A percentile compares a stretch with the other conserved stretches of the same genome.
These are phyloP conservation scores for Pitta sordida DNA, from an alignment of 2,113 vertebrate species.

Conservation along the genomic window DNA sequence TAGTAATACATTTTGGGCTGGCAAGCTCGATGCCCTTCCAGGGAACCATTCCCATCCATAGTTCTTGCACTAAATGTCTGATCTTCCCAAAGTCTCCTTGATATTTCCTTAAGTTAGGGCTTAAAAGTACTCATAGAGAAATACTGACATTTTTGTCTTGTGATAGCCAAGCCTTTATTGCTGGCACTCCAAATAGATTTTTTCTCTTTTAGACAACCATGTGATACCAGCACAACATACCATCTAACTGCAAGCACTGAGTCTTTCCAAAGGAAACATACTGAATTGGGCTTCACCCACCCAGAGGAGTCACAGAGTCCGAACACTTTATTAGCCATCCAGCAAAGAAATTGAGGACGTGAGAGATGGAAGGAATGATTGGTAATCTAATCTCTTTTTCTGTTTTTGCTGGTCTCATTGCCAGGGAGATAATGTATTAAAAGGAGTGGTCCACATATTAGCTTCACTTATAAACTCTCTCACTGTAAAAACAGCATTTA, in stretches of 20 bases:
- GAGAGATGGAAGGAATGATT: conserved; percentile 36
- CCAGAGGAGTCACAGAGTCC: conserved; percentile 33
- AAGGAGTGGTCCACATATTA: conserved; percentile 30
- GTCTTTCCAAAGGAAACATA: conserved; percentile 44
- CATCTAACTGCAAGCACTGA: not conserved
- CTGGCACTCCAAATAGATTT: conserved; percentile 4
- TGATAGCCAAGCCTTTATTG: conserved; percentile 12
- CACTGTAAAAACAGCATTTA: conserved; percentile 31
- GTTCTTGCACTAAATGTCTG: not conserved
- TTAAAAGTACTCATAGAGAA: not conserved
- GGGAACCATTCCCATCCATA: not conserved
- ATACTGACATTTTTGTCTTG: not conserved
- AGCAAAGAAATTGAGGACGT: conserved; percentile 24
- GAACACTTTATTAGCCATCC: conserved; percentile 11
- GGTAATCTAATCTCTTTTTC: conserved; percentile 41
- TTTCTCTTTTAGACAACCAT: conserved; percentile 19
- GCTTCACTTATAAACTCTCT: not conserved
- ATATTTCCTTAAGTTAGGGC: not conserved
- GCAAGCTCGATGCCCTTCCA: not conserved
- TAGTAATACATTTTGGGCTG: not conserved
- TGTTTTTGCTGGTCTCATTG: conserved; percentile 39
- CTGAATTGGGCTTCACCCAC: not conserved
- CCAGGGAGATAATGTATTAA: conserved; percentile 26
- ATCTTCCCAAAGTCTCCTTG: not conserved
- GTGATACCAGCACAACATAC: conserved; percentile 22